Evolutionary conservation across 2,797 vertebrate species (phyloP).

Genomic region (Siniperca obscura): DNA sequence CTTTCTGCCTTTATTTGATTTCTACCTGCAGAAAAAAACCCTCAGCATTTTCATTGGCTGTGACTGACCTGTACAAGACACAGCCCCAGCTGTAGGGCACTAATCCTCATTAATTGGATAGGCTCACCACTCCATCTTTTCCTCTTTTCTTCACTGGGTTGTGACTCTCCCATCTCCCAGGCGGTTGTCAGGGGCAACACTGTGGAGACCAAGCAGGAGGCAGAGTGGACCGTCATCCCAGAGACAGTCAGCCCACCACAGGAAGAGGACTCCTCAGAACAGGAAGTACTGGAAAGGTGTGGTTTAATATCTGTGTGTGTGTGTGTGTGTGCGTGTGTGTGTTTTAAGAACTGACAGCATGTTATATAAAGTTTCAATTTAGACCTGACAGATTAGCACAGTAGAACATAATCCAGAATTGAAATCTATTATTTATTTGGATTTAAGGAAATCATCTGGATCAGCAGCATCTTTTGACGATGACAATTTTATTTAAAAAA

Average conservation of each 20-base stretch:
- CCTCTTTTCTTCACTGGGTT: constrained; percentile 32
- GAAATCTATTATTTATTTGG: background rate
- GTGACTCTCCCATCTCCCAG: constrained; percentile 61
- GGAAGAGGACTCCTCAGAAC: constrained; percentile 32
- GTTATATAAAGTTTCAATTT: background rate
- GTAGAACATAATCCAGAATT: background rate
- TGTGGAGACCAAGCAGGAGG: constrained; percentile 72
- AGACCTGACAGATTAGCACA: background rate
- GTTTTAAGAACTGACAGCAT: background rate
- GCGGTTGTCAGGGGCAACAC: constrained; percentile 63
- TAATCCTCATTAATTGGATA: constrained; percentile 81
- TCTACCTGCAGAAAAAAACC: constrained; percentile 11
- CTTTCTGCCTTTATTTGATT: background rate
- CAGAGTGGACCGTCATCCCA: constrained; percentile 69
- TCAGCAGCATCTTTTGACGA: background rate
- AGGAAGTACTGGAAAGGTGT: constrained; percentile 71
- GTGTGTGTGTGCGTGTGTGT: no score
- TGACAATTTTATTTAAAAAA: background rate
- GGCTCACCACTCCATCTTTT: constrained; percentile 32
- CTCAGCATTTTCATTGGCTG: constrained; percentile 55
- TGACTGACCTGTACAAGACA: constrained; percentile 38
- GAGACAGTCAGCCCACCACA: constrained; percentile 19
- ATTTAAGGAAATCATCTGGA: background rate
- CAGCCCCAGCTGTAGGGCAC: constrained; percentile 55
- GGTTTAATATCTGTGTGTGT: background rate